Evolutionary conservation across 1,140 invertebrate genomes (phyloP).

Genomic region (Pectinophora gossypiella): DNA sequence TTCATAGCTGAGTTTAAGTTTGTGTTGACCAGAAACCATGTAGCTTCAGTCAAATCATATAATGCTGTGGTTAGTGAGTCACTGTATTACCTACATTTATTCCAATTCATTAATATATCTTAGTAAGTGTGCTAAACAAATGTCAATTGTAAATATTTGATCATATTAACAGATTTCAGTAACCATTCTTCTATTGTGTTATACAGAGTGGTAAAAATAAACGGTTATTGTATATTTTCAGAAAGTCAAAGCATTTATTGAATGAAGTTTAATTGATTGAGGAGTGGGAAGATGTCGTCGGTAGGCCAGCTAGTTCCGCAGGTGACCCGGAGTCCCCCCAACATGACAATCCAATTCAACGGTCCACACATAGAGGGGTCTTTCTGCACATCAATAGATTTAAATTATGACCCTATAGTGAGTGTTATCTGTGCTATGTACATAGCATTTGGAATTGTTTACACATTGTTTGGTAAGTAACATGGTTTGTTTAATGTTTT

Average conservation of each 20-base stretch:
- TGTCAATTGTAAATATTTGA: too few species aligned
- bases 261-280: constrained; percentile 10
- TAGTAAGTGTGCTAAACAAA: too few species aligned
- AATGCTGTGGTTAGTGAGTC: too few species aligned
- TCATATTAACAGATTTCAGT: too few species aligned
- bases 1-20: too few species aligned
- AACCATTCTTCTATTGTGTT: too few species aligned
- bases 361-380: constrained; percentile 65
- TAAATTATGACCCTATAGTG: constrained; percentile 63
- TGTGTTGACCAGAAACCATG: too few species aligned
- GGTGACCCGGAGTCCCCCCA: constrained; percentile 51
- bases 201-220: too few species aligned
- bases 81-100: too few species aligned
- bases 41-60: too few species aligned
- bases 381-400: constrained; percentile 60
- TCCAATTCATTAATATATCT: too few species aligned
- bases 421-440: constrained; percentile 72
- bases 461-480: constrained; percentile 77
- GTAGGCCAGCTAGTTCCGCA: constrained; percentile 66
- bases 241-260: background rate
- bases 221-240: too few species aligned
- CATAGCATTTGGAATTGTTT: constrained; percentile 77
- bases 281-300: constrained; percentile 53
- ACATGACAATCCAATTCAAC: constrained; percentile 52
- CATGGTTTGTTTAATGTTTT: background rate